Conservation (phyloP, 2,888 invertebrate genomes). For the Himalopsyche kuldschensis region DNA sequence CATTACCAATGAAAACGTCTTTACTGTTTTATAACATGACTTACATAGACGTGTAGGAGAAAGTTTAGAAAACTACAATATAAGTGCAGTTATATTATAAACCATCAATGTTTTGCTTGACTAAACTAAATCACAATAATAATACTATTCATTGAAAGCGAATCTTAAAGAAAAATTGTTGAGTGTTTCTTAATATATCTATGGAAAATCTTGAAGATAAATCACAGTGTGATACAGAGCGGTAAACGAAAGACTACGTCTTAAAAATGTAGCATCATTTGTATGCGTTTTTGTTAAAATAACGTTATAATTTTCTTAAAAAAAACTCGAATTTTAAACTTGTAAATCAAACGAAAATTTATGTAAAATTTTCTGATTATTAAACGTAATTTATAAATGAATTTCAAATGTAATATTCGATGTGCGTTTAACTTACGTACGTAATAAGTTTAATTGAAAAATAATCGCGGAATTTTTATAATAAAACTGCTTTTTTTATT, state of each 20-base stretch:
- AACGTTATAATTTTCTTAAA: not conserved
- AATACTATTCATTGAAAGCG: not conserved
- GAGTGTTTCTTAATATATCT: not conserved
- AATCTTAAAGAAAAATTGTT: not conserved
- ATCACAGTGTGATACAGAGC: not conserved
- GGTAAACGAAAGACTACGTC: not conserved
- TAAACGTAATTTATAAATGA: too few relatives aligned
- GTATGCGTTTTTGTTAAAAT: not conserved
- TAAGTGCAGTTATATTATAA: not conserved
- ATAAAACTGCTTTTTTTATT: too few relatives aligned
- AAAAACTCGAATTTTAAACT: not conserved
- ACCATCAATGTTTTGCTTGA: too few relatives aligned
- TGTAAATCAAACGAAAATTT: too few relatives aligned
- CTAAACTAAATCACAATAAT: too few relatives aligned
- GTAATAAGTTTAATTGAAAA: too few relatives aligned
- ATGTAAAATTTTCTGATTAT: too few relatives aligned
- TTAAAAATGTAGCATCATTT: not conserved
- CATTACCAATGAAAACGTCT: constrained; percentile 8
- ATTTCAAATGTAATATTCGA: too few relatives aligned
- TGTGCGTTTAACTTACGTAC: too few relatives aligned
- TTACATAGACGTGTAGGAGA: not conserved
- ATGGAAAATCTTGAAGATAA: not conserved
- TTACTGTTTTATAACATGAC: not conserved
- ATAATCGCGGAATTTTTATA: too few relatives aligned
- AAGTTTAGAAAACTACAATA: not conserved